Evolutionary conservation across 2,797 vertebrate species (phyloP), one percentile per base, ranked within the genome.

Genomic region (Neoniphon sammara): DNA sequence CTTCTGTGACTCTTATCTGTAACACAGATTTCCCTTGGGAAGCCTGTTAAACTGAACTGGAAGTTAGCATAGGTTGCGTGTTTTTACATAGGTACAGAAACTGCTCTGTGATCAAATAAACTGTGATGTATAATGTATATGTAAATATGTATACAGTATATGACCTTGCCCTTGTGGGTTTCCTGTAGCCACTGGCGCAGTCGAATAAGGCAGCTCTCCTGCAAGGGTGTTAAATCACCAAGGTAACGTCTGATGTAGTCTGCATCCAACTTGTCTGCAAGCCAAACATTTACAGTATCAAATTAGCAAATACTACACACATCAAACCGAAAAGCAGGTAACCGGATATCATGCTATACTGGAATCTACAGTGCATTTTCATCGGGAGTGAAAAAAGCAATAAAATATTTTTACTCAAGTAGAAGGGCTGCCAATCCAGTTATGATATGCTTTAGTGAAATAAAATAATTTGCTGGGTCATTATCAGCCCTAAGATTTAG

Each of bases 191-290:
- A 97, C 83, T 96, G 95, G 58, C 97, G 95, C 57, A 98, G 95
- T 14, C 95, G 92, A 80, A 98, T 97, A 14, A 98, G 95, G 91
- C 96, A 97, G 92, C 97, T 98, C 90, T 99, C 97, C 89, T 98
- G 97, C 82, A 98, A 92, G 0, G 96, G 96, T 0, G 96, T 98
- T 91, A 98, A 88, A 89, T 97, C 96, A 7, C 97, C 97, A 62
- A 98, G 91, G 87, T 98, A 99, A 39, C 96, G 93, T 86, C 95
- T 95, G 90, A 99, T 98, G 93, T 98, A 98, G 85, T 99, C 97
- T 2, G 96, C 95, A 0, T 98, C 97, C 27, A 98, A 73, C 71
- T 98, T 98, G 89, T 98, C 97, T 98, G 58, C 52, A 72, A 84
- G 66, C 61, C 54, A 56, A 84, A 85, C 61, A 82, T 31, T 59